A percentile compares a stretch with the other conserved stretches of the same genome.
Evolutionary conservation across 2,113 vertebrate genomes (phyloP).

Genomic region (Laticauda laticaudata): DNA sequence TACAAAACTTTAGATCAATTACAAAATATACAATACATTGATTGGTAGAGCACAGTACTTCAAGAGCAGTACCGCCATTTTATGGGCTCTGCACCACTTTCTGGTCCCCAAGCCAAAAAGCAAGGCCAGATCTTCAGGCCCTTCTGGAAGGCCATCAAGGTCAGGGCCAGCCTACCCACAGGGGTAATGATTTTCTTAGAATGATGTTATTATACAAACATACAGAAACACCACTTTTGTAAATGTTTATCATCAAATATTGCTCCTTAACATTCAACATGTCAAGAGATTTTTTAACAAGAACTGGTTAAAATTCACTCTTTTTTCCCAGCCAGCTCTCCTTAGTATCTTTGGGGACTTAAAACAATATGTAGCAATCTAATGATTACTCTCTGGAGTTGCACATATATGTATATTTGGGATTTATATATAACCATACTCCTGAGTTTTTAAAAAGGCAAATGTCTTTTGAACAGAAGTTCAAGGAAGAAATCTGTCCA

Average conservation of each 20-base stretch:
- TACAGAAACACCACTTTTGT: slow-evolving; percentile 35
- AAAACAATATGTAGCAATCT: background rate
- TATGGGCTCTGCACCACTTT: background rate
- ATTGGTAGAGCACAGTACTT: background rate
- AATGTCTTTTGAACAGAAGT: slow-evolving; percentile 60
- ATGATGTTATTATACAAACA: slow-evolving; percentile 19
- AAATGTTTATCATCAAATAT: slow-evolving; percentile 42
- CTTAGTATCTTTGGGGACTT: slow-evolving; percentile 47
- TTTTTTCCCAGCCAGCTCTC: slow-evolving; percentile 35
- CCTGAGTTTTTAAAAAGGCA: slow-evolving; percentile 47
- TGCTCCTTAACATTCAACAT: slow-evolving; percentile 29
- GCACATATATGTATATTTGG: background rate
- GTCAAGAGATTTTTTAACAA: slow-evolving; percentile 47
- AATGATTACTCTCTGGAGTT: slow-evolving; percentile 56
- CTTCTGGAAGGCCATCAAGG: background rate
- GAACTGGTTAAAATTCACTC: background rate
- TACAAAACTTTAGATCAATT: background rate
- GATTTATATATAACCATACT: slow-evolving; percentile 48
- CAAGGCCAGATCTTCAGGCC: background rate
- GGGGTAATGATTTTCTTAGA: slow-evolving; percentile 29
- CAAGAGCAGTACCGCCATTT: background rate
- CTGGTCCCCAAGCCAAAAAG: background rate
- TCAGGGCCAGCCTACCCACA: background rate
- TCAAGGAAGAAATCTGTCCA: slow-evolving; percentile 64
- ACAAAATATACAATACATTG: background rate